Evolutionary conservation across 1,140 invertebrate species (phyloP).

Genomic region (Leptestheria dahalacensis): DNA sequence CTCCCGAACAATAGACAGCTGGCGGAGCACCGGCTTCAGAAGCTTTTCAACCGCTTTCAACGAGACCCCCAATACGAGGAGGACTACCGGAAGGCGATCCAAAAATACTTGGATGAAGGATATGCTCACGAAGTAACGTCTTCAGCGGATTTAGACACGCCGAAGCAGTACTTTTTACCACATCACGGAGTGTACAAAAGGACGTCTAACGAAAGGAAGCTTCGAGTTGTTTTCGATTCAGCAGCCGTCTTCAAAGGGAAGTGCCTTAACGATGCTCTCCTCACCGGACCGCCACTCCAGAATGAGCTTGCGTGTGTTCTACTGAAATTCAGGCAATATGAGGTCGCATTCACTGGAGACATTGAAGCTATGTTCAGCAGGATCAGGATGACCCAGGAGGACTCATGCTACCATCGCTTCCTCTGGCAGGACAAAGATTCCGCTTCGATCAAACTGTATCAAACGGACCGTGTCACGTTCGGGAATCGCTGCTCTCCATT

Average conservation of each 20-base stretch:
- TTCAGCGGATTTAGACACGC: background rate
- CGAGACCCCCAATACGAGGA: too few relatives aligned
- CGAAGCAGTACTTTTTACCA: background rate
- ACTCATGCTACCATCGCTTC: background rate
- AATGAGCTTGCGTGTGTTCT: background rate
- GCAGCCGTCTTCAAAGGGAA: too few relatives aligned
- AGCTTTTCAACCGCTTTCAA: too few relatives aligned
- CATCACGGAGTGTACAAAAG: slow-evolving; percentile 8
- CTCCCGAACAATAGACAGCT: too few relatives aligned
- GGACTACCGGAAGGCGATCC: too few relatives aligned
- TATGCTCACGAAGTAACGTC: background rate
- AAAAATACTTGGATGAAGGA: slow-evolving; percentile 4
- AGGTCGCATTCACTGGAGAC: slow-evolving; percentile 7
- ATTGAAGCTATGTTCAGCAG: too few relatives aligned
- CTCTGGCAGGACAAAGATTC: background rate
- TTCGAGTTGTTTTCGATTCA: too few relatives aligned
- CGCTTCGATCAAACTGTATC: background rate
- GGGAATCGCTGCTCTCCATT: background rate
- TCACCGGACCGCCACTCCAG: too few relatives aligned
- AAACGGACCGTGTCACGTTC: slow-evolving; percentile 1
- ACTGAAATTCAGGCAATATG: background rate
- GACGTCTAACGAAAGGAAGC: background rate
- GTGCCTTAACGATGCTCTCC: slow-evolving; percentile 3
- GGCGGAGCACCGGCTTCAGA: too few relatives aligned
- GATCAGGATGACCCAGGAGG: background rate